Evolutionary conservation across 2,888 invertebrate genomes (phyloP).

Genomic region (Chelonus formosanus): DNA sequence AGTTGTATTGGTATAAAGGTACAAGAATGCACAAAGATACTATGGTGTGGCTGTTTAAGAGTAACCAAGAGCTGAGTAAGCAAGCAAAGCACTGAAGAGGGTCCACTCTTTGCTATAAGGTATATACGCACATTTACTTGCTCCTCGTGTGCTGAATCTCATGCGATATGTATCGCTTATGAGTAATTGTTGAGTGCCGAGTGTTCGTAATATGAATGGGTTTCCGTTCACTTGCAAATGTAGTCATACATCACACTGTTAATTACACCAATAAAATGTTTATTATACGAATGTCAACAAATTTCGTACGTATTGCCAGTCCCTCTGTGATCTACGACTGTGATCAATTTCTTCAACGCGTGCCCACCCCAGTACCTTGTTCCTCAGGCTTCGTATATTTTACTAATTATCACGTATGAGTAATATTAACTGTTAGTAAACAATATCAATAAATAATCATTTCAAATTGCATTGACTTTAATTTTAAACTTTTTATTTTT

Average conservation of each 20-base stretch:
- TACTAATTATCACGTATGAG: not conserved
- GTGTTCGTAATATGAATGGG: conserved; percentile 57
- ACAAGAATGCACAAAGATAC: conserved; percentile 7
- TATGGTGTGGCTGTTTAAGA: conserved; percentile 10
- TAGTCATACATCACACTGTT: conserved; percentile 58
- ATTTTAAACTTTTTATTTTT: too few relatives aligned
- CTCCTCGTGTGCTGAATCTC: conserved; percentile 43
- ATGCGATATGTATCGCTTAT: conserved; percentile 57
- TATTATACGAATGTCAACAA: conserved; percentile 58
- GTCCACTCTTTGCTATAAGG: conserved; percentile 32
- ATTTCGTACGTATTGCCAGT: conserved; percentile 44
- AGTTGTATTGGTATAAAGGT: conserved; percentile 10
- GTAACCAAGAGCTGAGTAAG: conserved; percentile 28
- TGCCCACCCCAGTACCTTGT: not conserved
- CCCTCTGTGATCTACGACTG: conserved; percentile 38
- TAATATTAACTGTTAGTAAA: too few relatives aligned
- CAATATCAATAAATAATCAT: too few relatives aligned
- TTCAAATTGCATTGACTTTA: too few relatives aligned
- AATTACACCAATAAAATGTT: conserved; percentile 59
- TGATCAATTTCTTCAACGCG: conserved; percentile 21
- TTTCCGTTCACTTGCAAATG: conserved; percentile 56
- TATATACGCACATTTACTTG: conserved; percentile 41
- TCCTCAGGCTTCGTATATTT: too few relatives aligned
- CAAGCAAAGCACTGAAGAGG: conserved; percentile 20
- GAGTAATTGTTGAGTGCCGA: conserved; percentile 58